phyloP scores from a whole-genome alignment of 2,888 invertebrate genomes.

The Autographa gamma region DNA sequence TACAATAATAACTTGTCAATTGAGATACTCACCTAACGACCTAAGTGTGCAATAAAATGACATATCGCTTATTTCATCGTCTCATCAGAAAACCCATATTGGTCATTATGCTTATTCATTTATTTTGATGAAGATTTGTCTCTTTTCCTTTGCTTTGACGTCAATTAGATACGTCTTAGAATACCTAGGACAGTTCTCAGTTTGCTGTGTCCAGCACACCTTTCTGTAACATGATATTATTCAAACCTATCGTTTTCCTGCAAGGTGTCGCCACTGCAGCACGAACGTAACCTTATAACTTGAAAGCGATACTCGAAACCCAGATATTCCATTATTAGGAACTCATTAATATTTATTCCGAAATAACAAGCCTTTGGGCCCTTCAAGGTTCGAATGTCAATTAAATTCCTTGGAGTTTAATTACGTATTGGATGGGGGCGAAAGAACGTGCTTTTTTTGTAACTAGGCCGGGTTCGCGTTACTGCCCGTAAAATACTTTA shows the following conservation, averaged over 20 bases:
- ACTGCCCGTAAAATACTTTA: slow-evolving; percentile 35
- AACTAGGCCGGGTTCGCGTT: slow-evolving; percentile 29
- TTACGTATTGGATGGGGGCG: slow-evolving; percentile 49
- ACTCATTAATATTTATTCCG: slow-evolving; percentile 40
- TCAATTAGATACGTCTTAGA: background rate
- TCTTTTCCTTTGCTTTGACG: background rate
- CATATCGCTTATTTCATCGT: background rate
- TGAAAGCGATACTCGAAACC: slow-evolving; percentile 20
- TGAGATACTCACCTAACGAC: too few species aligned
- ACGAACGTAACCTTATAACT: slow-evolving; percentile 24
- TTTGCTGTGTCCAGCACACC: slow-evolving; percentile 10
- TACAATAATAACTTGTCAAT: too few species aligned
- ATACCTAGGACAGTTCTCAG: background rate
- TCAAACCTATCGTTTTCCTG: slow-evolving; percentile 22
- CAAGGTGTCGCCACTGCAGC: slow-evolving; percentile 14
- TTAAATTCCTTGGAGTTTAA: slow-evolving; percentile 49
- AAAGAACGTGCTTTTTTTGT: slow-evolving; percentile 41
- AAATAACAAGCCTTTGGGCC: slow-evolving; percentile 17
- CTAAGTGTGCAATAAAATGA: too few species aligned
- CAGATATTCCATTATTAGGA: slow-evolving; percentile 19
- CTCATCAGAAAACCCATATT: background rate
- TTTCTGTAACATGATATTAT: slow-evolving; percentile 27
- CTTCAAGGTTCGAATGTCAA: slow-evolving; percentile 49
- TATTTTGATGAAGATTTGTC: background rate
- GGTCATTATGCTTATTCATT: background rate